Evolutionary conservation across 1,140 invertebrate genomes (phyloP).

Genomic region (Diprion similis): DNA sequence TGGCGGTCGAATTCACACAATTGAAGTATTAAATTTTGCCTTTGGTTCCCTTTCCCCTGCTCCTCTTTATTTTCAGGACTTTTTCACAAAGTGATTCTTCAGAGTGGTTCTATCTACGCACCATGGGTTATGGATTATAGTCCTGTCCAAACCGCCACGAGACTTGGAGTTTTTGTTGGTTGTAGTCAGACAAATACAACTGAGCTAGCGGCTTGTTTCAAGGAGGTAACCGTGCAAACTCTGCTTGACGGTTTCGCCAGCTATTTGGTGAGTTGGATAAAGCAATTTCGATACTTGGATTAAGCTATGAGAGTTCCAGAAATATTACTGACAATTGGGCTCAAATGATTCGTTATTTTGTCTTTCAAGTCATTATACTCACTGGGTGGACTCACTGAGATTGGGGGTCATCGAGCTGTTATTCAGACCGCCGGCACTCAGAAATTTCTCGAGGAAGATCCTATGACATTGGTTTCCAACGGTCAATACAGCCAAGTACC

Average conservation of each 20-base stretch:
- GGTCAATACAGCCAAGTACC: neutral
- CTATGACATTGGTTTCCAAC: neutral
- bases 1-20: neutral
- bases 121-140: constrained; percentile 24
- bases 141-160: constrained; percentile 3
- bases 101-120: constrained; percentile 23
- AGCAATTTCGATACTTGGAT: too few species aligned
- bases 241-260: neutral
- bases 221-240: neutral
- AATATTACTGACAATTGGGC: too few species aligned
- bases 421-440: neutral
- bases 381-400: neutral
- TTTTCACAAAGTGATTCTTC: constrained; percentile 18
- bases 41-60: neutral
- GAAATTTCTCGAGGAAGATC: neutral
- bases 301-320: too few species aligned
- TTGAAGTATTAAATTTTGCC: neutral
- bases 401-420: neutral
- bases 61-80: neutral
- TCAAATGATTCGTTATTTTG: neutral
- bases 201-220: neutral
- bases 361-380: neutral
- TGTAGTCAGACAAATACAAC: neutral
- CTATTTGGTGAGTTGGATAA: neutral
- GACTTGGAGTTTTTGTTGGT: neutral